A percentile compares a stretch with the other conserved stretches of the same genome.
Evolutionary conservation across 2,888 invertebrate species (phyloP).

Genomic region (Keiferia lycopersicella): DNA sequence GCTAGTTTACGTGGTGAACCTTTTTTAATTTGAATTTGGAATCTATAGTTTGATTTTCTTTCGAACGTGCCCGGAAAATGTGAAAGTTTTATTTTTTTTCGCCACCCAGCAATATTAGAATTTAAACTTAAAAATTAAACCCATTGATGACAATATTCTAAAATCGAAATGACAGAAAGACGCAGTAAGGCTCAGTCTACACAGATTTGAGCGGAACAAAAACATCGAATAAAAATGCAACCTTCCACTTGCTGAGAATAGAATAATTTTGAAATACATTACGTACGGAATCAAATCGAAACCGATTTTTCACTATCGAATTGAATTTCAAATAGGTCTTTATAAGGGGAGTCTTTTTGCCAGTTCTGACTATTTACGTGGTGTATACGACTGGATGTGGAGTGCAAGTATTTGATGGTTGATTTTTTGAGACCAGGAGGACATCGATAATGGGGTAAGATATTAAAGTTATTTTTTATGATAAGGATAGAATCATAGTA

Average conservation of each 20-base stretch:
- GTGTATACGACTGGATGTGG: slow-evolving; percentile 56
- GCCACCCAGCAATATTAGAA: no score
- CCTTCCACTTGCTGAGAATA: slow-evolving; percentile 62
- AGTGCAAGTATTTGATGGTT: slow-evolving; percentile 41
- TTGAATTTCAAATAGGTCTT: slow-evolving; percentile 78
- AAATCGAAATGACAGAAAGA: background rate
- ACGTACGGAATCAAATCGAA: slow-evolving; percentile 58
- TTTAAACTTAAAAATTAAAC: no score
- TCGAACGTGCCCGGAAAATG: no score
- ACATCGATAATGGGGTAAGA: slow-evolving; percentile 60
- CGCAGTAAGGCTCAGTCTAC: slow-evolving; percentile 32
- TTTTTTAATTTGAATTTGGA: slow-evolving; percentile 27
- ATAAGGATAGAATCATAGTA: no score
- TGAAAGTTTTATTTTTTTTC: no score
- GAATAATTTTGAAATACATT: slow-evolving; percentile 59
- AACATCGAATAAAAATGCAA: slow-evolving; percentile 49
- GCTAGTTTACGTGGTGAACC: slow-evolving; percentile 41
- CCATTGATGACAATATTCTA: background rate
- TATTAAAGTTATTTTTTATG: background rate
- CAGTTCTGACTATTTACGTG: slow-evolving; percentile 63
- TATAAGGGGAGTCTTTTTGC: slow-evolving; percentile 69
- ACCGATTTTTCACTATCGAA: slow-evolving; percentile 71
- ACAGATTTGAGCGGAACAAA: background rate
- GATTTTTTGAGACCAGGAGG: slow-evolving; percentile 11
- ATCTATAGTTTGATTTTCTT: slow-evolving; percentile 6